phyloP scores from a whole-genome alignment of 2,888 invertebrate genomes.

The Harpagoxenus sublaevis region DNA sequence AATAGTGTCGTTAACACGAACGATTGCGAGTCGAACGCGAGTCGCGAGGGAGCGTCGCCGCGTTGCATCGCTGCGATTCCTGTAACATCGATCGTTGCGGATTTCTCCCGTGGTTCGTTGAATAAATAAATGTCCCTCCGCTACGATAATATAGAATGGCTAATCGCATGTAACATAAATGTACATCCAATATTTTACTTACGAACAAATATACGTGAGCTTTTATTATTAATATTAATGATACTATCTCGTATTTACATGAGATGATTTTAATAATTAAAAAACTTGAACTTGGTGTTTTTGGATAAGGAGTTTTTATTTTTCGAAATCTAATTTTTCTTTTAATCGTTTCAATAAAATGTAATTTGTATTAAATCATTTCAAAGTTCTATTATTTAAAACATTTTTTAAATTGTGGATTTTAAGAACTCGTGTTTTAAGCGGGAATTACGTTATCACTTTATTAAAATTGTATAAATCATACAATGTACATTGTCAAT shows the following conservation, averaged over 20 bases:
- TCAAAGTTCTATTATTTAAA: background rate
- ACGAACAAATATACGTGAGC: background rate
- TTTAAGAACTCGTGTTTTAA: background rate
- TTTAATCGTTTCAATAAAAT: background rate
- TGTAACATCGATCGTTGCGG: slow-evolving; percentile 29
- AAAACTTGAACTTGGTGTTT: background rate
- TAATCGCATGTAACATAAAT: background rate
- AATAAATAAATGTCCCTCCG: slow-evolving; percentile 23
- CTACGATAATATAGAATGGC: background rate
- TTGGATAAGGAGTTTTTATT: background rate
- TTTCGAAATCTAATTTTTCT: background rate
- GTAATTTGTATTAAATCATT: background rate
- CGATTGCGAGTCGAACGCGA: background rate
- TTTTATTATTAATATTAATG: slow-evolving; percentile 4
- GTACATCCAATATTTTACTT: slow-evolving; percentile 1
- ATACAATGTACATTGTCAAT: background rate
- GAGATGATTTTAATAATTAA: background rate
- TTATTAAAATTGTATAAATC: background rate
- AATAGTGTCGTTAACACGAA: slow-evolving; percentile 56
- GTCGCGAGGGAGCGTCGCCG: slow-evolving; percentile 6
- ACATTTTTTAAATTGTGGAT: background rate
- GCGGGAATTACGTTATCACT: background rate
- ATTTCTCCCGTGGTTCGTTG: background rate
- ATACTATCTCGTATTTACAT: background rate
- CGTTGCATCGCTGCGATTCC: background rate